Base-by-base conservation (phyloP, 2,113 vertebrate species). In the Collichthys lucidus region DNA sequence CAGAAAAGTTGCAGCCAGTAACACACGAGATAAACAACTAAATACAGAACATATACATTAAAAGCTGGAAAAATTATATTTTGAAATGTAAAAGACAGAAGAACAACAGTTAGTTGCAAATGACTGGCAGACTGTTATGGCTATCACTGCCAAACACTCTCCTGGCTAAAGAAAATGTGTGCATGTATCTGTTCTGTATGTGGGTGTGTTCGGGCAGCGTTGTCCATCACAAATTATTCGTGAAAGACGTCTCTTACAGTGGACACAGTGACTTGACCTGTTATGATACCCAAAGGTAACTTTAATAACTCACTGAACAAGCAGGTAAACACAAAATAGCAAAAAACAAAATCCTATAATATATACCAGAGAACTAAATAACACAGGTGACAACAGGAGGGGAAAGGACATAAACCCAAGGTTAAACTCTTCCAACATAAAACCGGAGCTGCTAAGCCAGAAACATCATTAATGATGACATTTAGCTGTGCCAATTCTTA, bases 191-290 rank as follows among this genome's bases (percentile, higher is more conserved):
- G 40, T 72, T 59, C 59, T 26, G 69, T 67, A 4, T 57, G 55
- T 55, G 55, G 61, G 69, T 44, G 70, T 64, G 44, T 85, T 62
- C 31, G 31, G 10, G 44, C 22, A 56, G 60, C 55, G 69, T 71
- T 77, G 44, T 68, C 72, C 42, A 63, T 68, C 73, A 59, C 22
- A 22, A 42, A 63, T 22, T 22, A 46, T 40, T 64, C 44, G 4
- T 20, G 4, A 20, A 5, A 29, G 16, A 61, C n/a, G 16, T 61
- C 31, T 53, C 12, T 8, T 3, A 62, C 3, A 26, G 42, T 20
- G 14, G 3, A 62, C 35, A 55, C 11, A 66, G 44, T 22, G 53
- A 29, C 29, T 31, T 35, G 8, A 35, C 35, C 35, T 35, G 35
- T 35, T 35, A 35, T 35, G 35, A 8, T 8, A 35, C 31, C 35